Percentiles rank a stretch among this genome's conserved stretches.
phyloP scores from a whole-genome alignment of 2,113 vertebrate genomes.

The Alouatta palliata region DNA sequence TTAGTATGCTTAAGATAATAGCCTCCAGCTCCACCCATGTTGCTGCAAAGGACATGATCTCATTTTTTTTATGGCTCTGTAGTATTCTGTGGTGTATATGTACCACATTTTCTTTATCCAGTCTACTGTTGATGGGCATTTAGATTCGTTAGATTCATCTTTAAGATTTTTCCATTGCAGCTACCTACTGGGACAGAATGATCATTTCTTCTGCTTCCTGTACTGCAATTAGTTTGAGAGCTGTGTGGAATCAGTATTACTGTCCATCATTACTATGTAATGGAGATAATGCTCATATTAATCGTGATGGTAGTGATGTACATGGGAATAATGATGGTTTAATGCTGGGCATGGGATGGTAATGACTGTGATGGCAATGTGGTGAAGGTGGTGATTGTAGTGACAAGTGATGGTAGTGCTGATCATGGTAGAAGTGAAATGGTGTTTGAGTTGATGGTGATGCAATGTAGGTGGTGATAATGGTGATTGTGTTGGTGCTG shows the following conservation, averaged over 20 bases:
- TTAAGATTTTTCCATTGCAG: neutral
- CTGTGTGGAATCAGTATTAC: neutral
- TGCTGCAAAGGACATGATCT: too few species aligned
- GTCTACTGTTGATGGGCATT: too few species aligned
- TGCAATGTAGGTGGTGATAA: neutral
- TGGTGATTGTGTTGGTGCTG: neutral
- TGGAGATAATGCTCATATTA: neutral
- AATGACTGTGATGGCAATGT: neutral
- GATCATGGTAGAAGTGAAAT: neutral
- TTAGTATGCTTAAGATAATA: too few species aligned
- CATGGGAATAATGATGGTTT: neutral
- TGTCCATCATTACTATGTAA: neutral
- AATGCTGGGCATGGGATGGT: neutral
- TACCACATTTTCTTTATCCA: too few species aligned
- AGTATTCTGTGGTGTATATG: too few species aligned
- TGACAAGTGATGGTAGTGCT: neutral
- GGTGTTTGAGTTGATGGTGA: neutral
- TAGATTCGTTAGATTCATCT: too few species aligned
- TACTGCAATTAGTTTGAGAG: conserved; percentile 17
- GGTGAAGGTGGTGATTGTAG: neutral
- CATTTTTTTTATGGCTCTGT: too few species aligned
- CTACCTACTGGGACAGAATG: neutral
- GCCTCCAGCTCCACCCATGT: too few species aligned
- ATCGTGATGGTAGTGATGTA: neutral
- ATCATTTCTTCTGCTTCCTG: conserved; percentile 30